Conservation (phyloP, 35 echinoderm and acorn worm species). For the Chiridota heheva region DNA sequence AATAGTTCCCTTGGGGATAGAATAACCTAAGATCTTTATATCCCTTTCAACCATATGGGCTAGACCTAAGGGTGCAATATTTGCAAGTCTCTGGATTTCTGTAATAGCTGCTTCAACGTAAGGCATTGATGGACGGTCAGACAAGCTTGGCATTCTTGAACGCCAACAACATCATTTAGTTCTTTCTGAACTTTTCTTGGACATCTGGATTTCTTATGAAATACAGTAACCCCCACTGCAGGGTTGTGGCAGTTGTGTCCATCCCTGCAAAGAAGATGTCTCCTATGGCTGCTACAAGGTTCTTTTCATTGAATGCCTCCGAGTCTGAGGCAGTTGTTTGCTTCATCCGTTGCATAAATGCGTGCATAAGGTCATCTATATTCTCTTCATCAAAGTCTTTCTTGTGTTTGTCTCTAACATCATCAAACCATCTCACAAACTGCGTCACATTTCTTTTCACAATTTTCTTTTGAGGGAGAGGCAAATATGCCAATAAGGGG, state of each 20-base stretch:
- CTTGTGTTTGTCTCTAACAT: neutral
- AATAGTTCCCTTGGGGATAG: constrained; percentile 58
- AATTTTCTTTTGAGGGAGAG: too few relatives aligned
- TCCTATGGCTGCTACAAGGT: neutral
- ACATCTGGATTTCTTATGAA: constrained; percentile 45
- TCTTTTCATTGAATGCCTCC: neutral
- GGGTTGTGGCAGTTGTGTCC: constrained; percentile 56
- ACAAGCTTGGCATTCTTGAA: constrained; percentile 12
- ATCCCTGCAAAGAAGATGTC: constrained; percentile 60
- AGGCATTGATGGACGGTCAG: constrained; percentile 26
- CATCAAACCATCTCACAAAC: neutral
- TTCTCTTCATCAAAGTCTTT: neutral
- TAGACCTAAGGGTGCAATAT: constrained; percentile 52
- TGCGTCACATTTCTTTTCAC: too few relatives aligned
- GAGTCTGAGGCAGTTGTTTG: neutral
- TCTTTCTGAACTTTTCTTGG: constrained; percentile 60
- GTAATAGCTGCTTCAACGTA: constrained; percentile 44
- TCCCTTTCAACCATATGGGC: constrained; percentile 47
- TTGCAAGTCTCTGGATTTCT: constrained; percentile 63
- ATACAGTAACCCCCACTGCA: constrained; percentile 63
- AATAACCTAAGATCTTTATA: constrained; percentile 53
- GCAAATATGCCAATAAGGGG: too few relatives aligned
- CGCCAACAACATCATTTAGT: constrained; percentile 53
- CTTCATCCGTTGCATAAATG: constrained; percentile 1
- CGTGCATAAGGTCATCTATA: constrained; percentile 12